Conservation (phyloP, 2,113 vertebrate genomes). For the Crotalus helleri region DNA sequence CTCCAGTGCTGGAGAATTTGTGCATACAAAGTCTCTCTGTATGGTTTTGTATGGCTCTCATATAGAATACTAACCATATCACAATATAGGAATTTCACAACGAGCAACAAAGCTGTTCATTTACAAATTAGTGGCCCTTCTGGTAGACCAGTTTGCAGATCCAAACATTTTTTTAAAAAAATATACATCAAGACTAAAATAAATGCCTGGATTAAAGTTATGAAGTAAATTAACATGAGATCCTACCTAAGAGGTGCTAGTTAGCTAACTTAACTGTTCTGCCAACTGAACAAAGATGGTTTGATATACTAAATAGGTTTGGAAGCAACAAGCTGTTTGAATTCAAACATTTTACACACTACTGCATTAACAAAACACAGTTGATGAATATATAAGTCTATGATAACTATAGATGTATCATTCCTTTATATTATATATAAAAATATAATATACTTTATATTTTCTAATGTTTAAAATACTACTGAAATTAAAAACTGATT, state of each 20-base stretch:
- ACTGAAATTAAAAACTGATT: conserved; percentile 31
- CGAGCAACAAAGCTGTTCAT: background rate
- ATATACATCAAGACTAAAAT: background rate
- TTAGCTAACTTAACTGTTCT: background rate
- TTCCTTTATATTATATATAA: background rate
- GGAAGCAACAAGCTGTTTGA: background rate
- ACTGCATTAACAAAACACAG: background rate
- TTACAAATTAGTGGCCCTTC: background rate
- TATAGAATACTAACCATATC: conserved; percentile 15
- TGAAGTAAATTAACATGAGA: background rate
- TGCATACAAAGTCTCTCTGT: conserved; percentile 23
- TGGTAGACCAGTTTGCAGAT: background rate
- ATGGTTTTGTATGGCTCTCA: background rate
- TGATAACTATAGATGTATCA: conserved; percentile 11
- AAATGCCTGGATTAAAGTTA: conserved; percentile 4
- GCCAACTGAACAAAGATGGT: background rate
- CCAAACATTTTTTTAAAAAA: background rate
- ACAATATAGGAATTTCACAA: background rate
- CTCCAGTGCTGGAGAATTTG: background rate
- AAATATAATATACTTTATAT: background rate
- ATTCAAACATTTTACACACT: conserved; percentile 5
- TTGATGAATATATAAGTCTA: conserved; percentile 4
- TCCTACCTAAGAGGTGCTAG: background rate
- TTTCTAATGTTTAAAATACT: conserved; percentile 39
- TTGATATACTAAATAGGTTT: background rate